Conservation (phyloP, 2,888 invertebrate species). For the Mycogona germanica region DNA sequence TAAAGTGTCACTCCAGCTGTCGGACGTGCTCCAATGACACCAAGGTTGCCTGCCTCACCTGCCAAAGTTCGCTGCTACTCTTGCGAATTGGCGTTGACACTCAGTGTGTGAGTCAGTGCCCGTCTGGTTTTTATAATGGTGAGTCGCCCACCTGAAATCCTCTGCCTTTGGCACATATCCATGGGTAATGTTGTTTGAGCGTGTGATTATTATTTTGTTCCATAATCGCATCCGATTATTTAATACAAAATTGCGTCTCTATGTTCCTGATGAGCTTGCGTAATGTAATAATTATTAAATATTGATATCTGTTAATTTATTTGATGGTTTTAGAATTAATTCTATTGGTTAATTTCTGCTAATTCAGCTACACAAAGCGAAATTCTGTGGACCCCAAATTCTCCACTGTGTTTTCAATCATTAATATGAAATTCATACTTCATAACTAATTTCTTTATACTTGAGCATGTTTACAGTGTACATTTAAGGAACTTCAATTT, state of each 20-base stretch:
- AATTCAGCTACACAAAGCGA: not conserved
- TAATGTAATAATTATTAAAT: too few species aligned
- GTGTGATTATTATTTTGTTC: too few species aligned
- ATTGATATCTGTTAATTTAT: too few species aligned
- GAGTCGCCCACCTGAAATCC: not conserved
- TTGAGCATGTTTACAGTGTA: too few species aligned
- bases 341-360: too few species aligned
- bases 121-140: slow-evolving; percentile 22
- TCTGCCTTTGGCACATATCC: not conserved
- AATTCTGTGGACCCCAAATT: slow-evolving; percentile 1
- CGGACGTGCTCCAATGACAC: slow-evolving; percentile 48
- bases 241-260: too few species aligned
- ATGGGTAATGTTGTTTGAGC: too few species aligned
- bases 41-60: slow-evolving; percentile 22
- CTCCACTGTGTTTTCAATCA: slow-evolving; percentile 13
- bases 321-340: too few species aligned
- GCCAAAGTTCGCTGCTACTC: slow-evolving; percentile 44
- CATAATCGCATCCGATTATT: too few species aligned
- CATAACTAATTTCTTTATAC: too few species aligned
- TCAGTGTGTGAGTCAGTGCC: slow-evolving; percentile 23
- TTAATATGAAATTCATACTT: not conserved
- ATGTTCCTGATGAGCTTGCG: too few species aligned
- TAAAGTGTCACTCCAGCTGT: slow-evolving; percentile 51
- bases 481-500: too few species aligned
- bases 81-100: slow-evolving; percentile 33